Conservation (phyloP, 2,113 vertebrate species). For the Microtus oregoni region DNA sequence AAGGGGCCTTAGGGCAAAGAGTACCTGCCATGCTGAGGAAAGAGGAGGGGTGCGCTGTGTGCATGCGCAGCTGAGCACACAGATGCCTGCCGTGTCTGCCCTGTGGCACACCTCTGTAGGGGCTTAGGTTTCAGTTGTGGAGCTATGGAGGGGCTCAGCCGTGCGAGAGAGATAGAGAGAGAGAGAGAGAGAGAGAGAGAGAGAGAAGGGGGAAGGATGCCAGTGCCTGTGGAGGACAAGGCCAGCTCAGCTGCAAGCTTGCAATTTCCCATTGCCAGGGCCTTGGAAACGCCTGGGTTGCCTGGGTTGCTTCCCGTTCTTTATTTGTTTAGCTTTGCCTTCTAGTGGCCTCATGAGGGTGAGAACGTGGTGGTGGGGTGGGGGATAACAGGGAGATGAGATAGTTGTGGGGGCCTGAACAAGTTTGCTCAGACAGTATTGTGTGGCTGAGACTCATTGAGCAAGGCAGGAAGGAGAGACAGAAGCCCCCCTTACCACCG, state of each 20-base stretch:
- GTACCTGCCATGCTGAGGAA: background rate
- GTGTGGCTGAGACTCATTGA: conserved; percentile 49
- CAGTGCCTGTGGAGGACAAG: background rate
- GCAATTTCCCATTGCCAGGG: background rate
- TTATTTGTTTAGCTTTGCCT: conserved; percentile 75
- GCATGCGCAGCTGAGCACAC: conserved; percentile 51
- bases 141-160: background rate
- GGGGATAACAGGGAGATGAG: conserved; percentile 57
- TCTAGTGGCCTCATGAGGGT: conserved; percentile 63
- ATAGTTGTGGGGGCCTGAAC: conserved; percentile 53
- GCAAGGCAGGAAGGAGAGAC: background rate
- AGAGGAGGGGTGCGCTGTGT: background rate
- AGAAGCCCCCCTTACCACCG: background rate
- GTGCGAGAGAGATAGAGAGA: background rate
- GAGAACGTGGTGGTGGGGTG: background rate
- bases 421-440: conserved; percentile 66
- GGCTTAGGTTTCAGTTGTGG: conserved; percentile 52
- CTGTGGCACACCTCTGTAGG: background rate
- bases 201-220: background rate
- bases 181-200: background rate
- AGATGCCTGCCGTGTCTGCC: background rate
- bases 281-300: conserved; percentile 31
- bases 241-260: background rate
- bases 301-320: conserved; percentile 40
- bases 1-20: background rate